Percentiles rank a stretch among this genome's conserved stretches.
These are phyloP conservation scores for Tetraneura akinire DNA, from an alignment of 1,140 invertebrate genomes.

Conservation along the genomic window DNA sequence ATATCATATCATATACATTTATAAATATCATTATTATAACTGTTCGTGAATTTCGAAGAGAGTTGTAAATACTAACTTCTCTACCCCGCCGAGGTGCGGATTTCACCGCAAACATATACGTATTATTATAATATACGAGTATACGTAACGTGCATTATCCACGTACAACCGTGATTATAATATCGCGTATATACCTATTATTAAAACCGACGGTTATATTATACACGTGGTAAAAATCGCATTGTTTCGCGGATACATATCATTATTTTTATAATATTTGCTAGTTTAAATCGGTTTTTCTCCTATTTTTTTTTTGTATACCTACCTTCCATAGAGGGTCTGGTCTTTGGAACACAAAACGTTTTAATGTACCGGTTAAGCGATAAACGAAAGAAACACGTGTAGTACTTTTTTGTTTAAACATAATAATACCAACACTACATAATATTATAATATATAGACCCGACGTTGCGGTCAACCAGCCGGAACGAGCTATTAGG, in stretches of 20 bases:
- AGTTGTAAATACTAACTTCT: no score
- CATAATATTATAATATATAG: not conserved
- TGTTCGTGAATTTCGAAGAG: no score
- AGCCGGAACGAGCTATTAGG: conserved; percentile 7
- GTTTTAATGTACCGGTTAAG: conserved; percentile 23
- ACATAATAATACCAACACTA: not conserved
- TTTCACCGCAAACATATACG: no score
- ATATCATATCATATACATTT: no score
- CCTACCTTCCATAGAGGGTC: no score
- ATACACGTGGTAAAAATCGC: conserved; percentile 1
- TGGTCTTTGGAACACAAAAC: not conserved
- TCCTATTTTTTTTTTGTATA: not conserved
- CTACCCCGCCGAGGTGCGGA: no score
- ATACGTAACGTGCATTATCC: no score
- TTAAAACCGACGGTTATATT: not conserved
- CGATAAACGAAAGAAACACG: conserved; percentile 22
- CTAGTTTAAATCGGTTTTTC: conserved; percentile 29
- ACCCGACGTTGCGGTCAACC: conserved; percentile 12
- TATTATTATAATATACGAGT: no score
- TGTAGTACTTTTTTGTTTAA: not conserved
- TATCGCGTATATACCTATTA: not conserved
- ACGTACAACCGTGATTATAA: no score
- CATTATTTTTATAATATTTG: conserved; percentile 6
- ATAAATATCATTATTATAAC: no score
- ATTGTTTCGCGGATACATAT: not conserved